Evolutionary conservation across 1,140 invertebrate species (phyloP), one percentile per base, ranked within the genome.

Genomic region (Macrosteles quadrilineatus): DNA sequence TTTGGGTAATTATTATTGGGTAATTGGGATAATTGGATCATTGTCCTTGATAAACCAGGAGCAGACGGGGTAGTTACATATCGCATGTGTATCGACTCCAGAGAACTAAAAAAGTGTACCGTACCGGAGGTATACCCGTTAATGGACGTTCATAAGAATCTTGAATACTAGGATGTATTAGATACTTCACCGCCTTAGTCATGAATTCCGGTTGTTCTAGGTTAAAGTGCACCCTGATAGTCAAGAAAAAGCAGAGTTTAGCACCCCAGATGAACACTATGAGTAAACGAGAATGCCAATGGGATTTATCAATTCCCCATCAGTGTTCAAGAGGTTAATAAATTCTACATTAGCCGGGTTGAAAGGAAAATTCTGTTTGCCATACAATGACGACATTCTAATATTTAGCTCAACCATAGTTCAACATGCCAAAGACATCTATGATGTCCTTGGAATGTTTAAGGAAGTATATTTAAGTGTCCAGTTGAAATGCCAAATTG

Each of bases 161-260:
- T 87, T 6, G 77, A 82, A 64, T 72, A 31, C 67, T 87, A 67
- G 77, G 77, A 4, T 75, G 77, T 9, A 72, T 75, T 9, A 74
- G 76, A 62, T 82, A 78, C 69, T 85, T 86, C 69, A 76, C 77
- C 0, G 78, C 78, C 0, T 64, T 87, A 19, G 84, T 87, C 75
- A 68, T 84, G n/a, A 76, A 73, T 3, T 78, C 74, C 29, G 86
- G 85, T 87, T 83, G 77, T 82, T 80, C 74, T 84, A 87, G 73
- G 78, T 87, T 14, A 70, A 74, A 12, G 73, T 86, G 14, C 70
- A 79, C 25, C 47, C 73, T 75, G 63, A 78, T 12, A 78, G 80
- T 71, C 74, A 63, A 21, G 72, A 78, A 9, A 86, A 85, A 73
- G 84, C 84, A 0, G 81, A 81, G 0, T 84, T 85, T 70, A 72